phyloP scores from a whole-genome alignment of 2,888 invertebrate genomes.

The Stenodera caucasica region DNA sequence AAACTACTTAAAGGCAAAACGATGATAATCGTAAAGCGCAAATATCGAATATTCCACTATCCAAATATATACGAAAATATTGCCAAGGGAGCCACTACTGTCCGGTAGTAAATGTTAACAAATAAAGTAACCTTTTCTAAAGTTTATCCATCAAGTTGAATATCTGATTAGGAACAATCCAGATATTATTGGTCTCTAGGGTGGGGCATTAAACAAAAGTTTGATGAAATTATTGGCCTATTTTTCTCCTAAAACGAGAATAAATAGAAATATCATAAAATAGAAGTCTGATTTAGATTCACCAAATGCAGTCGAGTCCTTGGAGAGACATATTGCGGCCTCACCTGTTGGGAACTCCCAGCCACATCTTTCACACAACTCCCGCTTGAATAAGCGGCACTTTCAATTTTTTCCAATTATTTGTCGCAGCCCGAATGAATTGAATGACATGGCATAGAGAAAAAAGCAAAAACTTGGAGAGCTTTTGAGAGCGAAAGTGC shows the following conservation, averaged over 20 bases:
- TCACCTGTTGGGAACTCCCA: conserved; percentile 22
- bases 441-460: neutral
- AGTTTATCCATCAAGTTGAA: conserved; percentile 27
- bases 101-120: conserved; percentile 30
- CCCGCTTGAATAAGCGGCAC: neutral
- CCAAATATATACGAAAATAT: neutral
- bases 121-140: conserved; percentile 28
- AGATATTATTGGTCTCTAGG: conserved; percentile 29
- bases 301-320: conserved; percentile 21
- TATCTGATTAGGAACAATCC: conserved; percentile 30
- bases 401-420: neutral
- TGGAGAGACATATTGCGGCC: conserved; percentile 24
- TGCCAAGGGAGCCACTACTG: conserved; percentile 25
- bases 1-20: neutral
- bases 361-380: neutral
- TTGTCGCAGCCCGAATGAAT: neutral
- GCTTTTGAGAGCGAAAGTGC: neutral
- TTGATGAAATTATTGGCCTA: conserved; percentile 38
- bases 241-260: conserved; percentile 28
- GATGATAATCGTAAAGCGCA: neutral
- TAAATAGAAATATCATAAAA: no score
- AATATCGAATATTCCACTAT: neutral
- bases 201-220: conserved; percentile 31
- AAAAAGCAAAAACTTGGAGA: neutral
- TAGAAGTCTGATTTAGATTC: conserved; percentile 23